Conservation (phyloP, 1,140 invertebrate species). For the Euura saliciscinereae region DNA sequence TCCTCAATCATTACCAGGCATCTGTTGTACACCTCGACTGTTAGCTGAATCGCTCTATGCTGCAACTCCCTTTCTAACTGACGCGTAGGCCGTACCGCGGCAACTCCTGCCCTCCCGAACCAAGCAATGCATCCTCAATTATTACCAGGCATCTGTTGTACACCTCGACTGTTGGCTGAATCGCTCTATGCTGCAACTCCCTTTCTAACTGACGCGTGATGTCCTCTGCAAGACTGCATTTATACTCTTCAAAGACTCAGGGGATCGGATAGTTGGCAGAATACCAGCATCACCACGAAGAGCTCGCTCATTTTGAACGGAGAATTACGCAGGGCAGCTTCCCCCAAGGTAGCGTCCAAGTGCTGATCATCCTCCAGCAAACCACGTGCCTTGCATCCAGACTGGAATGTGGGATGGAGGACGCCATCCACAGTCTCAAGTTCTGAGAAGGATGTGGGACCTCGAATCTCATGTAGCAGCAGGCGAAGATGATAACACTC, state of each 20-base stretch:
- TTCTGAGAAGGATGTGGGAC: constrained; percentile 48
- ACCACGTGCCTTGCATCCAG: constrained; percentile 36
- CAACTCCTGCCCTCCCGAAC: not conserved
- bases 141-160: not conserved
- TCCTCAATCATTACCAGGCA: not conserved
- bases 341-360: constrained; percentile 29
- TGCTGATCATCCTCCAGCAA: constrained; percentile 45
- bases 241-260: constrained; percentile 17
- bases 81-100: not conserved
- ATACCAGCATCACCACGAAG: constrained; percentile 23
- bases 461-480: constrained; percentile 51
- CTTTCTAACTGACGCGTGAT: constrained; percentile 1
- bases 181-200: not conserved
- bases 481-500: constrained; percentile 54
- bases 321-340: constrained; percentile 19
- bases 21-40: not conserved
- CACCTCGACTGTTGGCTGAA: not conserved
- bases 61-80: not conserved
- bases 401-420: constrained; percentile 37
- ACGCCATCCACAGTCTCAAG: constrained; percentile 46
- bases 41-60: not conserved
- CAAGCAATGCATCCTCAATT: constrained; percentile 27
- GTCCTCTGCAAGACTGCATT: not conserved
- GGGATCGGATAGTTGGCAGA: constrained; percentile 22
- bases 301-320: constrained; percentile 20